Evolutionary conservation across 2,888 invertebrate genomes (phyloP), one percentile per base, ranked within the genome.

Genomic region (Nebria brevicollis): DNA sequence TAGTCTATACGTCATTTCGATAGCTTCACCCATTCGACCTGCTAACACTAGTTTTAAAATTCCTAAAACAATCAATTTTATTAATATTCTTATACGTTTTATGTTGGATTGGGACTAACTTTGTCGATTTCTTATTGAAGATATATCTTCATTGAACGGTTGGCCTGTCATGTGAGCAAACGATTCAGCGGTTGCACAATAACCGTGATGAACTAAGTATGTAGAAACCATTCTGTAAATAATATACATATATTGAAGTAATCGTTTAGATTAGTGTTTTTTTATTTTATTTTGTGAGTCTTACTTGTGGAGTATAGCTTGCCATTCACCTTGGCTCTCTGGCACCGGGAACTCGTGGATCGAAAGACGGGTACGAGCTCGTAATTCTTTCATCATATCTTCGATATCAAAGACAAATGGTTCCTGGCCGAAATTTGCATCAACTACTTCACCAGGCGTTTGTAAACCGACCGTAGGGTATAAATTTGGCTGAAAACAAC

Each of bases 391-490:
- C 92, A 98, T 94, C 95, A 98, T 98, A 88, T 98, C 97, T 89
- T 97, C 96, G 86, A 99, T 97, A 90, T 99, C 98, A 91, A 97
- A 99, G 87, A 97, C 94, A 90, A 99, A 99, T 20, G 98, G 98
- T 86, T 94, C 94, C 89, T 98, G 98, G 0, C 99, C 99, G 90
- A 99, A 99, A 92, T 99, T 99, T 1, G 98, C 98, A 90, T 98
- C 98, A 77, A 98, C 97, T 84, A 98, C 95, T 91, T 99, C 99
- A 75, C 98, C 98, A 8, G 98, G 98, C 66, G 98, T 99, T 91
- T 99, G 99, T 82, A 99, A 93, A 0, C 99, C 99, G 83, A 99
- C 98, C 15, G 98, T 99, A 26, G 99, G 99, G 91, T 98, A 99
- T 82, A 99, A 91, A 91, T 98, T 97, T 82, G 96, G 93, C 97